Evolutionary conservation across 2,113 vertebrate species (phyloP), one percentile per base, ranked within the genome.

Genomic region (Pseudonaja textilis): DNA sequence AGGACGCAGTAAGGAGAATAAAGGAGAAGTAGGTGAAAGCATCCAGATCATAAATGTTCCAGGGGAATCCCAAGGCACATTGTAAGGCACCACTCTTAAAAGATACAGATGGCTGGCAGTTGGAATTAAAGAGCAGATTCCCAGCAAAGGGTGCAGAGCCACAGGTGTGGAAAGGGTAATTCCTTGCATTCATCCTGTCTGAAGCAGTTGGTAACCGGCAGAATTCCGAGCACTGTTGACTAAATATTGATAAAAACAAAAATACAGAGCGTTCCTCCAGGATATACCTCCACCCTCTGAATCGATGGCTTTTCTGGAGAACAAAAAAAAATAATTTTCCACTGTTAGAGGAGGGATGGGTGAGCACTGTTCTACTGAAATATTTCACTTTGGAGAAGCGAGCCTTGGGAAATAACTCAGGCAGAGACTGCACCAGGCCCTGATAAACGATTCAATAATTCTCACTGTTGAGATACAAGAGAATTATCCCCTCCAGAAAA

Each of bases 11-110:
- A 42, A 5, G 42, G 23, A 47, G 22, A 86, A 93, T 26, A 22
- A 93, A 93, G 7, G 45, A 47, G 55, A 42, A 90, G 29, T 59
- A 52, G 29, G 42, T 12, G 16, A 26, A 39, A 57, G 14, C 42
- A 26, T 22, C 45, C 55, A 86, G n/a, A 45, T 52, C 14, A 50
- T 39, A 26, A 81, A 56, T 61, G n/a, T 22, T 22, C 57, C 55
- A 39, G 92, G 92, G 92, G 74, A 93, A 93, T 90, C 74, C 92
- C 92, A 54, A 61, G 26, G 29, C 16, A 47, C 10, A 9, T 22
- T 85, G 42, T 22, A n/a, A 81, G 20, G 14, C 9, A 11, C 3
- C 45, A 20, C 29, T 47, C 64, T 34, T 74, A 56, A 87, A 59
- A 93, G 22, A 61, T 23, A 93, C 3, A 10, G 55, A 52, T 90